Evolutionary conservation across 2,113 vertebrate genomes (phyloP), one percentile per base, ranked within the genome.

Genomic region (Triplophysa rosa): DNA sequence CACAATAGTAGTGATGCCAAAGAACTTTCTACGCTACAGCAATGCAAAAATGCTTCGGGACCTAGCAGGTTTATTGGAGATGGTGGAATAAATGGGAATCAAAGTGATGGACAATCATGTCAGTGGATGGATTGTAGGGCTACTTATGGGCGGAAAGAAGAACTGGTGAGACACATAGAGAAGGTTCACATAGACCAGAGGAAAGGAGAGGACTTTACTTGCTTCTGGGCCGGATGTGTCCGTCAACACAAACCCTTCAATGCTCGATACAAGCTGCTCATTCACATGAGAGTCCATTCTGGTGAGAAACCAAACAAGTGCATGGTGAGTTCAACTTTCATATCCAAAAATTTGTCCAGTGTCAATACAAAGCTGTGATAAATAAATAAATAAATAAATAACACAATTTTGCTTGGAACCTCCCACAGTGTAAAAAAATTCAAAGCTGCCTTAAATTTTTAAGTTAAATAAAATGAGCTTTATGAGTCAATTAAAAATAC

Each of bases 261-360:
- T 11, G 97, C 97, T 72, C 96, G 97, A 81, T 98, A 98, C 92
- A 98, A 98, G 90, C 93, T 98, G 89, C 95, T 98, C 86, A 98
- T 98, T 91, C 97, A 98, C 87, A 98, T 98, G 96, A 94, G 96
- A 88, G 97, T 98, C 79, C 97, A 98, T 86, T 98, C 97, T 1
- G 97, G 97, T 66, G 97, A 98, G 87, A 98, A 98, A 90, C 97
- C 97, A 85, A 98, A 98, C 88, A 98, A 96, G 83, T 98, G 97
- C 87, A 98, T 97, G 96, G 97, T 98, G 90, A 98, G 96, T 94
- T 76, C 77, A 45, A 11, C 40, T 16, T 65, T 17, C 2, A 24
- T 49, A 54, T 45, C 17, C 54, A 8, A 26, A 37, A 8, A 4
- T 58, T 14, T 62, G 37, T 62, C 16, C 16, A 23, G 8, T 21